Evolutionary conservation across 2,113 vertebrate genomes (phyloP).

Genomic region (Misgurnus anguillicaudatus): DNA sequence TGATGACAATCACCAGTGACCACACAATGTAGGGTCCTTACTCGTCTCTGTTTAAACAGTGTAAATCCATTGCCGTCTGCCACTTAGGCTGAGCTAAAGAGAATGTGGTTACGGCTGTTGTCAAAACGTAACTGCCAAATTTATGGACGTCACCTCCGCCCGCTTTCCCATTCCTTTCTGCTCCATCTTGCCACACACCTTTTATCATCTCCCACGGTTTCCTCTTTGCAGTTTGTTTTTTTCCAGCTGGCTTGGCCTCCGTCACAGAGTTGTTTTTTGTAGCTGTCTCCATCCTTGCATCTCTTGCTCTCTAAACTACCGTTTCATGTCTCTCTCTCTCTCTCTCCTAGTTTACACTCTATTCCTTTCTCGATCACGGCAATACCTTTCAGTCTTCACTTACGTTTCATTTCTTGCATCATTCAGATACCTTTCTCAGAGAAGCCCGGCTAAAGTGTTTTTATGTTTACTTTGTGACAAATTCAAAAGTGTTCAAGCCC

Average conservation of each 20-base stretch:
- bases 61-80: neutral
- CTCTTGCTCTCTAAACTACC: constrained; percentile 1
- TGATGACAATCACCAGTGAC: neutral
- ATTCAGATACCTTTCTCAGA: constrained; percentile 20
- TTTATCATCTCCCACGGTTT: neutral
- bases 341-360: constrained; percentile 24
- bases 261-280: constrained; percentile 8
- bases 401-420: constrained; percentile 27
- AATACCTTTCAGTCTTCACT: constrained; percentile 14
- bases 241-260: neutral
- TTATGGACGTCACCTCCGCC: neutral
- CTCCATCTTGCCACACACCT: neutral
- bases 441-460: neutral
- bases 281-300: constrained; percentile 17
- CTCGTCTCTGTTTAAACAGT: neutral
- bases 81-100: neutral
- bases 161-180: neutral
- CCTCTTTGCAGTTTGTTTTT: constrained; percentile 9
- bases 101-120: neutral
- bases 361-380: neutral
- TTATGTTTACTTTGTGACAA: constrained; percentile 6
- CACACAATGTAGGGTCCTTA: constrained; percentile 1
- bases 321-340: constrained; percentile 33
- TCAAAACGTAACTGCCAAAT: constrained; percentile 1
- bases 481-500: constrained; percentile 18